Base-by-base conservation (phyloP, 1,140 invertebrate species). In the Drosophila ogumai region DNA sequence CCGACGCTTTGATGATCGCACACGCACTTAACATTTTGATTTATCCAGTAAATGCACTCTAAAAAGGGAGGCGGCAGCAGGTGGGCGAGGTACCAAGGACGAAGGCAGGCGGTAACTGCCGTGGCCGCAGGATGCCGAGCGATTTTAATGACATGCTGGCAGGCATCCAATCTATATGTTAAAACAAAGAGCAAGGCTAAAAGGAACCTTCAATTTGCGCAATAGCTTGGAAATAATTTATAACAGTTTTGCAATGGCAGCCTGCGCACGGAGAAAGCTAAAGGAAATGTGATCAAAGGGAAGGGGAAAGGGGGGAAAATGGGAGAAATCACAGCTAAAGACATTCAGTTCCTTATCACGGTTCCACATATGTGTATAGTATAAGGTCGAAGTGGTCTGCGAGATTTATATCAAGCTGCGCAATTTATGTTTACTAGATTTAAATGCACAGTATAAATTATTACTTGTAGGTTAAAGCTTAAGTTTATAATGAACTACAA, bases 211-310 rank as follows among this genome's bases (percentile, higher is more conserved):
- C 82, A 73, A 87, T 80, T 88, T 88, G 84, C 59, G 55, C 82
- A 87, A 82, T 82, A 87, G 82, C 79, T 79, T 80, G 82, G 84
- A 87, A 87, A 87, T 87, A 87, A 87, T 88, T 86, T 86, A 88
- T 82, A 86, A 86, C 82, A 82, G 66, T 79, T 82, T 74, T 82
- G 63, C 79, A 82, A 73, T 75, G 74, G 52, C 72, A 76, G 28
- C 34, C 34, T n/a, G 61, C 15, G 40, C 19, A 43, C 1, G 19
- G 25, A 0, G 38, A 50, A 44, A 28, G 19, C 9, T 13, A 57
- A 40, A 47, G 49, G 40, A 66, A 46, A 43, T 12, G 12, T 32
- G 31, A 8, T 43, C 22, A 25, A 17, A 40, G 10, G n/a, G n/a
- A 44, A 25, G 31, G 31, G 32, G 12, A 25, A 36, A 3, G n/a